Conservation (phyloP, 2,888 invertebrate genomes). For the Brassicogethes aeneus region DNA sequence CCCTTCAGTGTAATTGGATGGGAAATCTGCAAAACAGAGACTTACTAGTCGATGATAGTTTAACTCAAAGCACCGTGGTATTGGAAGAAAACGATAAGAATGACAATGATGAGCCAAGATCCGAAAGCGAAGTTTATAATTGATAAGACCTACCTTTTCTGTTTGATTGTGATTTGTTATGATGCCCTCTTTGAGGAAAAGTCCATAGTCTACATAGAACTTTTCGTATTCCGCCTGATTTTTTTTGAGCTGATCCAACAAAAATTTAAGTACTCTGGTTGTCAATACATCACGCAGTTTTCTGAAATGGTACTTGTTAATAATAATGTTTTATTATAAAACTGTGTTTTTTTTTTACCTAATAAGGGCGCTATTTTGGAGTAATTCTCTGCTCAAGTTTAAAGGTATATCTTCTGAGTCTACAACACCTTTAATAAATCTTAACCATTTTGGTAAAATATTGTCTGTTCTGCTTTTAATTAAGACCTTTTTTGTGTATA, state of each 20-base stretch:
- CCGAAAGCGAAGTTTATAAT: conserved; percentile 9
- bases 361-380: conserved; percentile 90
- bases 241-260: conserved; percentile 78
- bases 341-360: conserved; percentile 41
- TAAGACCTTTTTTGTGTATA: conserved; percentile 81
- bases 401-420: conserved; percentile 78
- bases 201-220: conserved; percentile 86
- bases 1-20: too few species aligned
- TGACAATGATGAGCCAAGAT: conserved; percentile 7
- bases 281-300: conserved; percentile 80
- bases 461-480: conserved; percentile 78
- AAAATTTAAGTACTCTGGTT: conserved; percentile 71
- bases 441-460: conserved; percentile 87
- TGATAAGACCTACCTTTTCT: neutral
- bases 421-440: conserved; percentile 95
- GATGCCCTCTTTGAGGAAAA: conserved; percentile 94
- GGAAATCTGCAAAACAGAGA: conserved; percentile 82
- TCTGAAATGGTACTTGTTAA: conserved; percentile 38
- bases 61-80: conserved; percentile 44
- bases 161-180: conserved; percentile 68
- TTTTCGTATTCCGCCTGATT: conserved; percentile 70
- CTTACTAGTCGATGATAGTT: conserved; percentile 68
- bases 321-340: conserved; percentile 1
- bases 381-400: conserved; percentile 88
- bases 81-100: conserved; percentile 16